Percentiles rank a stretch among this genome's conserved stretches.
phyloP scores from a whole-genome alignment of 2,113 vertebrate species.

The Pteronura brasiliensis region DNA sequence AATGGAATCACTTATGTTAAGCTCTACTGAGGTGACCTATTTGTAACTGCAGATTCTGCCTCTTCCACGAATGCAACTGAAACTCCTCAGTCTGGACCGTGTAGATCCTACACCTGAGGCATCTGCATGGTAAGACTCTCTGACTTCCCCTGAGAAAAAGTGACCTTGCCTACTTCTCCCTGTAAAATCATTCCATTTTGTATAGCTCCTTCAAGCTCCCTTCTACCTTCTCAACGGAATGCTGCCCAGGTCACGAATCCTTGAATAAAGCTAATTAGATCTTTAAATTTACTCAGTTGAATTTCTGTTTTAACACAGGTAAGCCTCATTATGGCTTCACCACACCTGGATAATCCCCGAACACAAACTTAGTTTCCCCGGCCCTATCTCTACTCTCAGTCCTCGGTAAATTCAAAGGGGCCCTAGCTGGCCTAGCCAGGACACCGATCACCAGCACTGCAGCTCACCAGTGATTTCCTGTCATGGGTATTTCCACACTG shows the following conservation, averaged over 20 bases:
- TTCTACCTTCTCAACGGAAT: background rate
- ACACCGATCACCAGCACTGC: background rate
- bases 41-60: background rate
- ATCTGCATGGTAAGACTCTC: background rate
- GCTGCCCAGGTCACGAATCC: background rate
- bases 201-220: background rate
- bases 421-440: background rate
- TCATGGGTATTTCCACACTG: background rate
- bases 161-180: background rate
- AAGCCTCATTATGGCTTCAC: background rate
- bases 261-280: background rate
- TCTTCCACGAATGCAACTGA: background rate
- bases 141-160: background rate
- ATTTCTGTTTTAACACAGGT: background rate
- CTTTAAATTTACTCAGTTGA: background rate
- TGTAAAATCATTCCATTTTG: background rate
- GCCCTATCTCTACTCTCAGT: background rate
- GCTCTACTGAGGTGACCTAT: background rate
- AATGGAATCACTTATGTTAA: background rate
- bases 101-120: background rate
- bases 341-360: background rate
- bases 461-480: background rate
- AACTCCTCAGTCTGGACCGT: background rate
- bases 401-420: background rate
- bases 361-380: background rate